Evolutionary conservation across 2,888 invertebrate genomes (phyloP).

Genomic region (Lasioglossum marginatum): DNA sequence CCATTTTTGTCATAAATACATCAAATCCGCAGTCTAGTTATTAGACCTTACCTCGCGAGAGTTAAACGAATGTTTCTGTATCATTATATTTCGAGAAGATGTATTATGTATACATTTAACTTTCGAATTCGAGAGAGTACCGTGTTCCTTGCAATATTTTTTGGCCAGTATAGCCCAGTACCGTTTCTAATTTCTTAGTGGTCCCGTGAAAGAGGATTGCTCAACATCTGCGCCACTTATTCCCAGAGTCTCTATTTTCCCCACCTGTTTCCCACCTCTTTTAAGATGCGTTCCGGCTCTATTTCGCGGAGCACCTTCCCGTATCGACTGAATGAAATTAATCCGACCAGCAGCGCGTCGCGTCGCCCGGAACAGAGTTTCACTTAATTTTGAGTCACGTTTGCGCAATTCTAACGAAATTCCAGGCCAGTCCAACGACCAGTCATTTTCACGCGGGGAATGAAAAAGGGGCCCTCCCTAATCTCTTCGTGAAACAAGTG

Average conservation of each 20-base stretch:
- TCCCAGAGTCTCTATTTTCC: neutral
- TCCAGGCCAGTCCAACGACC: slow-evolving; percentile 26
- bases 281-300: neutral
- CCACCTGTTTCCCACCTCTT: neutral
- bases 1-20: no score
- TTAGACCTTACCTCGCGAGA: no score
- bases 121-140: neutral
- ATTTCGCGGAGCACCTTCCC: neutral
- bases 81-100: no score
- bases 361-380: neutral
- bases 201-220: neutral
- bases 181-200: slow-evolving; percentile 1
- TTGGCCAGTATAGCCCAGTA: neutral
- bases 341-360: neutral
- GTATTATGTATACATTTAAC: neutral
- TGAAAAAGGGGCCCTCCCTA: slow-evolving; percentile 52
- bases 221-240: neutral
- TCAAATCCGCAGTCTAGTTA: no score
- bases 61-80: no score
- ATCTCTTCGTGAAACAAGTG: slow-evolving; percentile 61
- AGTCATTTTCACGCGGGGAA: slow-evolving; percentile 36
- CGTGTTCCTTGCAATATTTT: neutral
- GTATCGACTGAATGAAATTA: neutral
- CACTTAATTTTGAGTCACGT: neutral
- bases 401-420: neutral